phyloP scores from a whole-genome alignment of 2,888 invertebrate genomes.

The Amphipyra tragopoginis region DNA sequence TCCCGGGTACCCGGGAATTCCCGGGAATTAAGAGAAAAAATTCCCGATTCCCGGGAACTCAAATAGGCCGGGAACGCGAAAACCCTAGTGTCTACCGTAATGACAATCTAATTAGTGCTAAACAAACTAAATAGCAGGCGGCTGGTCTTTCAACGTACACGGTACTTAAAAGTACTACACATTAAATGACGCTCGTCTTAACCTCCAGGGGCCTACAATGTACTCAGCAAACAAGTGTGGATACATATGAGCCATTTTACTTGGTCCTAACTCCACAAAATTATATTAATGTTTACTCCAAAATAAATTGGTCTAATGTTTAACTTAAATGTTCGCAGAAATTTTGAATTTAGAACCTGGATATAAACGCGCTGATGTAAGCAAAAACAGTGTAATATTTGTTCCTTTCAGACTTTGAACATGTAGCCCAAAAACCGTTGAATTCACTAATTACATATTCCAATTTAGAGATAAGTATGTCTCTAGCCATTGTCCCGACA shows the following conservation, averaged over 20 bases:
- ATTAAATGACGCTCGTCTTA: conserved; percentile 47
- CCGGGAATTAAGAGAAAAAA: no score
- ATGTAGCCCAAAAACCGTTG: not conserved
- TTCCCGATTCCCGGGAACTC: no score
- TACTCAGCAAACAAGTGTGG: conserved; percentile 37
- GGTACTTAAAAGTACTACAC: conserved; percentile 30
- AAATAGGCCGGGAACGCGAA: no score
- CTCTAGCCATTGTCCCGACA: conserved; percentile 29
- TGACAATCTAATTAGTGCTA: conserved; percentile 49
- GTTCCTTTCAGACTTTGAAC: conserved; percentile 14
- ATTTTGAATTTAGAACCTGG: conserved; percentile 16
- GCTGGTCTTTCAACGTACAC: conserved; percentile 16
- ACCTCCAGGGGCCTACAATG: conserved; percentile 25
- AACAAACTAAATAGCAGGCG: conserved; percentile 28
- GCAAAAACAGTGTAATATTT: conserved; percentile 16
- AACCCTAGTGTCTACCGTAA: conserved; percentile 33
- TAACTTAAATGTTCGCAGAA: conserved; percentile 33
- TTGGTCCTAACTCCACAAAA: conserved; percentile 30
- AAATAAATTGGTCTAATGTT: conserved; percentile 45
- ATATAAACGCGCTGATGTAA: conserved; percentile 7
- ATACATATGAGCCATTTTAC: conserved; percentile 38
- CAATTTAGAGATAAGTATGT: conserved; percentile 29
- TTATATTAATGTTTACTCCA: conserved; percentile 42
- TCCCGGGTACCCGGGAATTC: no score
- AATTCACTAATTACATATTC: conserved; percentile 18